phyloP scores from a whole-genome alignment of 2,113 vertebrate genomes.

The Mustela nigripes region DNA sequence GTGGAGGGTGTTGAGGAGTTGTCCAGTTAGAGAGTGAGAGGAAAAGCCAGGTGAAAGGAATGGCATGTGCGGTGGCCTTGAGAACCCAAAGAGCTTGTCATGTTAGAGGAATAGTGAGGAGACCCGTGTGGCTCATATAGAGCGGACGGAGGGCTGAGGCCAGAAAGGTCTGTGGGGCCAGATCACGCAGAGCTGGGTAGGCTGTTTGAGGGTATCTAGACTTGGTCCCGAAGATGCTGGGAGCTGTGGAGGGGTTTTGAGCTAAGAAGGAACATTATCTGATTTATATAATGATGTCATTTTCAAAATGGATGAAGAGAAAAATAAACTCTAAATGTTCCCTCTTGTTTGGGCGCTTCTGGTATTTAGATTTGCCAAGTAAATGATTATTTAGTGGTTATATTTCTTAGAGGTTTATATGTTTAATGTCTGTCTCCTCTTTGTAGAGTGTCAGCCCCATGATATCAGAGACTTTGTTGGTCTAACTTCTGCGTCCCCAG shows the following conservation, averaged over 20 bases:
- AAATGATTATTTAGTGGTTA: not conserved
- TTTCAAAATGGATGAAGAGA: not conserved
- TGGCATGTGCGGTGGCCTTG: accelerated
- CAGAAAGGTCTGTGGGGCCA: not conserved
- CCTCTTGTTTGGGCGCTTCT: not conserved
- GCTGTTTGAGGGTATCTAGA: accelerated
- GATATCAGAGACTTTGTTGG: not conserved
- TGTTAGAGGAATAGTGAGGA: not conserved
- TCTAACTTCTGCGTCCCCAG: not conserved
- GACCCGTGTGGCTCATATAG: not conserved
- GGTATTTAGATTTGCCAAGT: not conserved
- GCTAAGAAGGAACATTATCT: not conserved
- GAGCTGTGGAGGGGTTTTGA: not conserved
- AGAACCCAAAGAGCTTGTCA: not conserved
- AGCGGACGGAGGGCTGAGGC: not conserved
- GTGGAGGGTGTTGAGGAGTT: not conserved
- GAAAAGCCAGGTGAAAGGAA: not conserved
- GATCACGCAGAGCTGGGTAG: accelerated
- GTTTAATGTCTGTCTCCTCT: not conserved
- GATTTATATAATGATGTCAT: not conserved
- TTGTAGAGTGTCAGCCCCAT: not conserved
- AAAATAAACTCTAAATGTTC: not conserved
- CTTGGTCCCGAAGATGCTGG: not conserved
- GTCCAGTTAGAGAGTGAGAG: not conserved
- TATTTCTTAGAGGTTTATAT: not conserved